phyloP scores from a whole-genome alignment of 2,888 invertebrate species.

The Phyllotreta striolata region DNA sequence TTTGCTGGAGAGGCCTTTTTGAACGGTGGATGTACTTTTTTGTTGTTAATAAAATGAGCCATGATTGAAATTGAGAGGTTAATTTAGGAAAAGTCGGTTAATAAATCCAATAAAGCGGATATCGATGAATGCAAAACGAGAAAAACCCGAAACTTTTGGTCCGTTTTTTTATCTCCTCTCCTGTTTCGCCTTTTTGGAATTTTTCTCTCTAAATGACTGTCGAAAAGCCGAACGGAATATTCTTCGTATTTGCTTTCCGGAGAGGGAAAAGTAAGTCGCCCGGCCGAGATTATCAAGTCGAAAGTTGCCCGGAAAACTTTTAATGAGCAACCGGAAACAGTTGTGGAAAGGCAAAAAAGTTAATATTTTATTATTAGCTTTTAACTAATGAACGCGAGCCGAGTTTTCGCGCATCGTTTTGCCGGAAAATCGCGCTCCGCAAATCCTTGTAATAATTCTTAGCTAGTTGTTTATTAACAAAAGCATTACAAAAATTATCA shows the following conservation, averaged over 20 bases:
- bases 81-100: background rate
- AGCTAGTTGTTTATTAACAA: constrained; percentile 3
- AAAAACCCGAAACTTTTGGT: too few relatives aligned
- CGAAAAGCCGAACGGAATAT: background rate
- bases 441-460: background rate
- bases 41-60: background rate
- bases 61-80: background rate
- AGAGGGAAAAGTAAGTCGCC: constrained; percentile 29
- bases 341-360: constrained; percentile 34
- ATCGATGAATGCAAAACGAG: too few relatives aligned
- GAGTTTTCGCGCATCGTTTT: constrained; percentile 19
- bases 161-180: too few relatives aligned
- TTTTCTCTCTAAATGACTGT: background rate
- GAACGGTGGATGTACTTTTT: background rate
- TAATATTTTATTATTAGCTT: constrained; percentile 37
- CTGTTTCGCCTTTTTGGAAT: background rate
- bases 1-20: constrained; percentile 14
- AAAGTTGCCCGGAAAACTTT: constrained; percentile 39
- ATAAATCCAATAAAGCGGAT: too few relatives aligned
- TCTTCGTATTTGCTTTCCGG: constrained; percentile 34
- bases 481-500: too few relatives aligned
- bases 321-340: constrained; percentile 42
- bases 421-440: background rate
- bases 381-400: constrained; percentile 34
- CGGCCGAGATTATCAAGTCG: constrained; percentile 27